Base-by-base conservation (phyloP, 2,113 vertebrate species). In the Nymphicus hollandicus region DNA sequence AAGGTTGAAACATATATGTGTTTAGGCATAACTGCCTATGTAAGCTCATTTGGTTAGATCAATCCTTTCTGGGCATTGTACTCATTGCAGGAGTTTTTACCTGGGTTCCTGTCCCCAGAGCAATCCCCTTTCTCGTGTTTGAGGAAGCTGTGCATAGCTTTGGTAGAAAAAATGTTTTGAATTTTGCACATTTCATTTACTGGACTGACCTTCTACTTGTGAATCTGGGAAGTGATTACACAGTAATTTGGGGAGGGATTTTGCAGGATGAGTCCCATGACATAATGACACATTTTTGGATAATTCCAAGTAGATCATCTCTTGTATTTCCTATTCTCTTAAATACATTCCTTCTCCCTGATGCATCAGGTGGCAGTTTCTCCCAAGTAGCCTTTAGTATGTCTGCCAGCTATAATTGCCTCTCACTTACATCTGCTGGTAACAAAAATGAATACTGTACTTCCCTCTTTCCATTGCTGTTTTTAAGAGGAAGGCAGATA, bases 241-340 rank as follows among this genome's bases (percentile, higher is more conserved):
- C 25, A 31, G 28, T 65, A 20, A 66, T n/a, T 13, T 83, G 33
- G 8, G 35, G 25, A 33, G 23, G 22, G 33, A 17, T 19, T 8
- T 44, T 53, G 17, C 43, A 50, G 20, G 35, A 29, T 43, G 27
- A 74, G 31, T 65, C 12, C 9, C 28, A 5, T 33, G 2, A 18
- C 0, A 1, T 37, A 27, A 4, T 28, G 1, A 18, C 0, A 0
- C 37, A 20, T 68, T 91, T 80, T 16, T 80, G 12, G 17, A 19
- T 50, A 22, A 33, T 63, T 71, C 44, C 13, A 43, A 61, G 13
- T 10, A 37, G 27, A 50, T 52, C 4, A n/a, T 29, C 22, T 69
- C 29, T 33, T 82, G 7, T 31, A 8, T 49, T 84, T 81, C 55
- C 35, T 81, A 3, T 8, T 64, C 3, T 65, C 16, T 47, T 39